Conservation (phyloP, 2,113 vertebrate genomes). For the Hemiprocne comata region DNA sequence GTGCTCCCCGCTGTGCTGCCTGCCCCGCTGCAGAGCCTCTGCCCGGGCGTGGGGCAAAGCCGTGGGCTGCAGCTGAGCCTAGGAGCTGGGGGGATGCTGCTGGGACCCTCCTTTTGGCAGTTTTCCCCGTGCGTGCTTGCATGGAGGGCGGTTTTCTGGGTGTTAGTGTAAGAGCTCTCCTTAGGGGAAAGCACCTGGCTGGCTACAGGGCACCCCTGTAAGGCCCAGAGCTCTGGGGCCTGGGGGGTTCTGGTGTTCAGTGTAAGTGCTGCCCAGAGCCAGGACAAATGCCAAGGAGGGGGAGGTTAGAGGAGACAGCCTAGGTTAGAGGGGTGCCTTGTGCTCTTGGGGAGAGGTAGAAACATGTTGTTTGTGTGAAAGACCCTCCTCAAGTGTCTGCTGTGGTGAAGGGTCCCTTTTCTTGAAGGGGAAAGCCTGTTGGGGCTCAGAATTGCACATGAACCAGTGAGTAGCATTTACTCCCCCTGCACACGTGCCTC, state of each 20-base stretch:
- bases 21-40: not conserved
- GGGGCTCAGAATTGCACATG: not conserved
- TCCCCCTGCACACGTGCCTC: not conserved
- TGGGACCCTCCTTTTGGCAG: accelerated
- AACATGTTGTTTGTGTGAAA: accelerated
- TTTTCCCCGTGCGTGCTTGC: accelerated
- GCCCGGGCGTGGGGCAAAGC: too few species aligned
- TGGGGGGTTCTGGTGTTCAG: not conserved
- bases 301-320: too few species aligned
- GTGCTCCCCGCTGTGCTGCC: not conserved
- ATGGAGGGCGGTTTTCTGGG: accelerated
- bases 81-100: accelerated
- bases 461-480: not conserved
- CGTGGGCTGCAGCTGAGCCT: not conserved
- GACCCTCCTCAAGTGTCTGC: accelerated
- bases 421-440: accelerated
- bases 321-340: accelerated
- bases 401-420: not conserved
- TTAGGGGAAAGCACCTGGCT: accelerated
- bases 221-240: too few species aligned
- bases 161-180: accelerated
- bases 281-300: accelerated
- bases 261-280: not conserved
- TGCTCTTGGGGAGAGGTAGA: not conserved
- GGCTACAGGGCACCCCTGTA: accelerated